phyloP scores from a whole-genome alignment of 2,797 vertebrate genomes.

The Odontamblyopus rebecca region DNA sequence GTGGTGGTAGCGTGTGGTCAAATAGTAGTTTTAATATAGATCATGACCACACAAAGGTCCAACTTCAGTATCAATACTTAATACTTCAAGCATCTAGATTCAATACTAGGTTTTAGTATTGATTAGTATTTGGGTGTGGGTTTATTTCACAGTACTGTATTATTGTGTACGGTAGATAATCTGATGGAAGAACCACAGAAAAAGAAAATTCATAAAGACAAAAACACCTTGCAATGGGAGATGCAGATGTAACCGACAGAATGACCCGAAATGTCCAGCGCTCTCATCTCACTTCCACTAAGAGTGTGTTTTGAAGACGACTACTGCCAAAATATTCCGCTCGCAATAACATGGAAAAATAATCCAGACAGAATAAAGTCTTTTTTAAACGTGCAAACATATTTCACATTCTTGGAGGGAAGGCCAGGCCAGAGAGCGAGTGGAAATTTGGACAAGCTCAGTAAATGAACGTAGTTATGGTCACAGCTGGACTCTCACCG shows the following conservation, averaged over 20 bases:
- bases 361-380: constrained; percentile 60
- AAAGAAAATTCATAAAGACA: neutral
- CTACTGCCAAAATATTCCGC: constrained; percentile 54
- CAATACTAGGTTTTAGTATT: too few species aligned
- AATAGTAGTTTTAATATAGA: neutral
- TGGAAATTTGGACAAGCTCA: constrained; percentile 65
- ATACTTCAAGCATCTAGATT: too few species aligned
- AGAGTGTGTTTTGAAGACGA: constrained; percentile 40
- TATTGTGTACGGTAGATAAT: neutral
- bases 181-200: neutral
- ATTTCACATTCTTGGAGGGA: constrained; percentile 73
- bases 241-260: constrained; percentile 16
- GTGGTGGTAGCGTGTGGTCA: neutral
- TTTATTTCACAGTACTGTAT: too few species aligned
- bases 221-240: constrained; percentile 10
- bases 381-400: constrained; percentile 67
- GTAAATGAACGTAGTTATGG: constrained; percentile 47
- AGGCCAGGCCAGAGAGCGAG: constrained; percentile 56
- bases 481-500: constrained; percentile 33
- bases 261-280: constrained; percentile 43
- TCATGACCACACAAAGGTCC: neutral
- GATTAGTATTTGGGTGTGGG: too few species aligned
- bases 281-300: constrained; percentile 25
- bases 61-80: neutral
- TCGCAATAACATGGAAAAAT: constrained; percentile 65